Evolutionary conservation across 2,113 vertebrate genomes (phyloP).

Genomic region (Brachyhypopomus occidentalis): DNA sequence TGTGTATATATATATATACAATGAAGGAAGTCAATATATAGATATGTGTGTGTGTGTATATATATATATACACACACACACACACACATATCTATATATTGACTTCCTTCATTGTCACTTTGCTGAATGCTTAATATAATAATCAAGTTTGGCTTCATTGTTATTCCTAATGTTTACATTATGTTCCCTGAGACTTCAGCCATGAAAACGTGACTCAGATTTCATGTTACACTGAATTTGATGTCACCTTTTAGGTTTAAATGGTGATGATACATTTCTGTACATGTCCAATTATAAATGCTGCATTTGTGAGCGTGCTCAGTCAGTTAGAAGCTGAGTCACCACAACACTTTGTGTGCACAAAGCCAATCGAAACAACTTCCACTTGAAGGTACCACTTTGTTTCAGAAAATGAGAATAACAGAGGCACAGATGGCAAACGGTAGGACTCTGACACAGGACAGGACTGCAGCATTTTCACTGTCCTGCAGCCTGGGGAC

Average conservation of each 20-base stretch:
- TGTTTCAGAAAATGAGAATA: slow-evolving; percentile 15
- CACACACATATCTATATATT: no score
- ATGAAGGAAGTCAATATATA: no score
- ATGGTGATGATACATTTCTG: slow-evolving; percentile 2
- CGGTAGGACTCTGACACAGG: slow-evolving; percentile 6
- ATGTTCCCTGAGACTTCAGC: slow-evolving; percentile 11
- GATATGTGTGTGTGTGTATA: no score
- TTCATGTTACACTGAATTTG: not conserved
- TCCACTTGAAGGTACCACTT: slow-evolving; percentile 9
- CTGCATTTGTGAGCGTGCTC: not conserved
- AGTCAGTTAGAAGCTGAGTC: slow-evolving; percentile 13
- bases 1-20: no score
- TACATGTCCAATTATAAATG: not conserved
- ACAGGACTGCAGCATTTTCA: slow-evolving; percentile 9
- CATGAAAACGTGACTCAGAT: not conserved
- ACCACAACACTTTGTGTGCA: slow-evolving; percentile 11
- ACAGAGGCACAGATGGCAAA: slow-evolving; percentile 39
- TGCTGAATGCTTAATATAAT: no score
- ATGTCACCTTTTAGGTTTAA: slow-evolving; percentile 2
- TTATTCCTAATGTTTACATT: not conserved
- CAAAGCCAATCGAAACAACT: not conserved
- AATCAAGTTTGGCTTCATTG: no score
- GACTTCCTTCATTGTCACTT: no score
- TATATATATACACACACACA: no score
- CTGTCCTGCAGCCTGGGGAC: not conserved